Conservation (phyloP, 2,113 vertebrate genomes). For the Nyctereutes procyonoides region DNA sequence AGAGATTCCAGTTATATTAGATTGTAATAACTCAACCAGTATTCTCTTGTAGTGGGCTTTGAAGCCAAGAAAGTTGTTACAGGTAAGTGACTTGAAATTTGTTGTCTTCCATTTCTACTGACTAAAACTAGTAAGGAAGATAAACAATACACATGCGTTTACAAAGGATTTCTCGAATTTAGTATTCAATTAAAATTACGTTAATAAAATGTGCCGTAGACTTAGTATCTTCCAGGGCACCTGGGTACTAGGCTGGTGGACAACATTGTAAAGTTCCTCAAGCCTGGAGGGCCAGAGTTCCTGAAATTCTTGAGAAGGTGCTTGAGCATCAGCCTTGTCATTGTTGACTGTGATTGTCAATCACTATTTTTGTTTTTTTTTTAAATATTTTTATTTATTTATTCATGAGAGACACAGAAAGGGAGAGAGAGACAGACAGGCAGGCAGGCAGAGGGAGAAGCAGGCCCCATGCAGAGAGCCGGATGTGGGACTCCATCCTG, state of each 20-base stretch:
- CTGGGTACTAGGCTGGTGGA: not conserved
- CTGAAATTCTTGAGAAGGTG: not conserved
- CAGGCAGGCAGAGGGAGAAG: too few species aligned
- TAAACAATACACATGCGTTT: not conserved
- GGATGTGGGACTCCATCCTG: too few species aligned
- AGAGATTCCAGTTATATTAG: not conserved
- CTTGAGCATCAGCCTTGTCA: not conserved
- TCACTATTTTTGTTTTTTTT: too few species aligned
- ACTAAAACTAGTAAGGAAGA: not conserved
- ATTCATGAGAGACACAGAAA: too few species aligned
- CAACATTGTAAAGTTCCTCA: not conserved
- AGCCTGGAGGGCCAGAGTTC: not conserved
- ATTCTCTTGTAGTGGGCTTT: not conserved
- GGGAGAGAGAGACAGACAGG: too few species aligned
- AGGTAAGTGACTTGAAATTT: not conserved
- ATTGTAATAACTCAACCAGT: not conserved
- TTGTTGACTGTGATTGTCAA: not conserved
- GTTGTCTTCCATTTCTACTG: conserved; percentile 13
- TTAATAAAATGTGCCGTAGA: not conserved
- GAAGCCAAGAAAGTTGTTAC: not conserved
- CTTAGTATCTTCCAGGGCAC: not conserved
- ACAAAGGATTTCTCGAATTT: not conserved
- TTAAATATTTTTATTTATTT: too few species aligned
- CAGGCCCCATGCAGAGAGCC: too few species aligned
- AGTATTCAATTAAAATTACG: not conserved